Conservation (phyloP, 2,113 vertebrate species). For the Butorides virescens region DNA sequence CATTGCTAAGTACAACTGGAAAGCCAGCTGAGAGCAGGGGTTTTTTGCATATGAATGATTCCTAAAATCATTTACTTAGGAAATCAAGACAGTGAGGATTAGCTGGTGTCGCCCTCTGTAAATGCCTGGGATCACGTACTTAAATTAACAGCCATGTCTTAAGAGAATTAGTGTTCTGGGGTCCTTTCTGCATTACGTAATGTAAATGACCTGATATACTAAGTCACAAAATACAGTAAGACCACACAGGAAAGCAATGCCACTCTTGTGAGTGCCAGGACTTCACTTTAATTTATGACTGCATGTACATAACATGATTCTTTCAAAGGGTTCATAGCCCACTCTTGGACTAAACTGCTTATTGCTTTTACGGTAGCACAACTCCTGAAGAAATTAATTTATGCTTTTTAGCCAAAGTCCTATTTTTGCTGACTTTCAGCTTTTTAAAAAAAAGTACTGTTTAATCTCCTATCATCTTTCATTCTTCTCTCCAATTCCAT, state of each 20-base stretch:
- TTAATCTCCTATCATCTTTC: neutral
- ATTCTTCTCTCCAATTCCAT: neutral
- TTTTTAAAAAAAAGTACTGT: neutral
- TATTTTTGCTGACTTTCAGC: neutral
- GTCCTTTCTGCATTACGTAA: conserved; percentile 27
- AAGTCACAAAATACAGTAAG: neutral
- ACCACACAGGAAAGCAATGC: neutral
- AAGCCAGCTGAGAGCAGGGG: neutral
- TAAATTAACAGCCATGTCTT: conserved; percentile 47
- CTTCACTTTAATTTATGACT: neutral
- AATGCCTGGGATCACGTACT: neutral
- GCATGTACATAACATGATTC: rapidly evolving
- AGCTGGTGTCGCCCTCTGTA: conserved; percentile 24
- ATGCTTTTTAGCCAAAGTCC: neutral
- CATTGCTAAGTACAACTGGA: neutral
- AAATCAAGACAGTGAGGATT: conserved; percentile 22
- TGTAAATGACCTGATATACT: neutral
- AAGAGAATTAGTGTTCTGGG: conserved; percentile 39
- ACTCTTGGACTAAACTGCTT: neutral
- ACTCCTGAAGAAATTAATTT: conserved; percentile 3
- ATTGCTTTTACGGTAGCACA: neutral
- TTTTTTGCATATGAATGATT: neutral
- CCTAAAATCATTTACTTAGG: neutral
- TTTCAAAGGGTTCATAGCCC: neutral
- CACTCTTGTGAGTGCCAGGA: neutral